Conservation (phyloP, 2,888 invertebrate species). For the Phrixothrix hirtus region DNA sequence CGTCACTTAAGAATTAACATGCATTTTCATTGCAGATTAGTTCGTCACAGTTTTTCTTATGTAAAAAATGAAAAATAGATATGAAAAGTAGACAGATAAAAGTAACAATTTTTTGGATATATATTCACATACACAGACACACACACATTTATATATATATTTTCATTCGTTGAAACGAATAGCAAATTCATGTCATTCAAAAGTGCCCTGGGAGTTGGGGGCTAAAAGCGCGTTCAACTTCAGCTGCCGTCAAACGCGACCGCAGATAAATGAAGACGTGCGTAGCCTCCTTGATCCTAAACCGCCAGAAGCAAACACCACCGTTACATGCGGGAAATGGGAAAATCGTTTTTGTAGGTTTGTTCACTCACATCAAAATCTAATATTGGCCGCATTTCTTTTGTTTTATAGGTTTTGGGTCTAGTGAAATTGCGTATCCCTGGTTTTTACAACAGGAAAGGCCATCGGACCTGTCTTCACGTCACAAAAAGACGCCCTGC, state of each 20-base stretch:
- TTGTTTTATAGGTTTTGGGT: constrained; percentile 28
- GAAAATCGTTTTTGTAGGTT: constrained; percentile 37
- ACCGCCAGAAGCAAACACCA: constrained; percentile 34
- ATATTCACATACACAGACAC: constrained; percentile 4
- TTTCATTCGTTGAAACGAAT: constrained; percentile 19
- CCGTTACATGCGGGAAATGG: constrained; percentile 35
- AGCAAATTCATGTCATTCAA: constrained; percentile 32
- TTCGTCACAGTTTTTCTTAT: too few species aligned
- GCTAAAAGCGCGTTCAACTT: constrained; percentile 22
- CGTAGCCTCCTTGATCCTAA: constrained; percentile 38
- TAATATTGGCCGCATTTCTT: constrained; percentile 31
- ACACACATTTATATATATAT: not conserved
- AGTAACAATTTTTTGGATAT: constrained; percentile 5
- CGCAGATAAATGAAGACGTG: constrained; percentile 47
- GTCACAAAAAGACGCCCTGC: constrained; percentile 14
- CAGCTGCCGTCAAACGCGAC: constrained; percentile 32
- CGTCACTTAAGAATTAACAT: not conserved
- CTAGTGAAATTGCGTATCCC: constrained; percentile 23
- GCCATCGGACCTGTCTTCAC: constrained; percentile 22
- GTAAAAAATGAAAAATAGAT: constrained; percentile 2
- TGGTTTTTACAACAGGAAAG: constrained; percentile 17
- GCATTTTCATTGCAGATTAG: too few species aligned
- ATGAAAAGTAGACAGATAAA: constrained; percentile 5
- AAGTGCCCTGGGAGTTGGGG: constrained; percentile 18
- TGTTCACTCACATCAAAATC: constrained; percentile 33